phyloP scores from a whole-genome alignment of 1,140 invertebrate genomes.

The Apis mellifera region Amel_HAv3.1 CM009932.2:12526501-12527000 shows the following conservation, averaged over 20 bases:
- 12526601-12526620: not conserved
- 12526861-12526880: constrained; percentile 39
- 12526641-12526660: constrained; percentile 37
- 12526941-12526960: constrained; percentile 73
- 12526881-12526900: constrained; percentile 69
- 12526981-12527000: constrained; percentile 73
- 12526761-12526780: constrained; percentile 50
- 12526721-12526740: constrained; percentile 62
- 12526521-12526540: not conserved
- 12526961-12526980: constrained; percentile 65
- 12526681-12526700: constrained; percentile 16
- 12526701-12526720: not conserved
- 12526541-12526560: not conserved
- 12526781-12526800: constrained; percentile 3
- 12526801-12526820: constrained; percentile 8
- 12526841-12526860: not conserved
- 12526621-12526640: constrained; percentile 41
- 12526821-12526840: not conserved
- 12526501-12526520: not conserved
- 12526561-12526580: not conserved
- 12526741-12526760: constrained; percentile 71
- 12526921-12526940: constrained; percentile 65
- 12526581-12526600: not conserved
- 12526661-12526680: constrained; percentile 43
- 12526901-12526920: constrained; percentile 60